Evolutionary conservation across 2,888 invertebrate genomes (phyloP).

Genomic region (Ctena decussata): DNA sequence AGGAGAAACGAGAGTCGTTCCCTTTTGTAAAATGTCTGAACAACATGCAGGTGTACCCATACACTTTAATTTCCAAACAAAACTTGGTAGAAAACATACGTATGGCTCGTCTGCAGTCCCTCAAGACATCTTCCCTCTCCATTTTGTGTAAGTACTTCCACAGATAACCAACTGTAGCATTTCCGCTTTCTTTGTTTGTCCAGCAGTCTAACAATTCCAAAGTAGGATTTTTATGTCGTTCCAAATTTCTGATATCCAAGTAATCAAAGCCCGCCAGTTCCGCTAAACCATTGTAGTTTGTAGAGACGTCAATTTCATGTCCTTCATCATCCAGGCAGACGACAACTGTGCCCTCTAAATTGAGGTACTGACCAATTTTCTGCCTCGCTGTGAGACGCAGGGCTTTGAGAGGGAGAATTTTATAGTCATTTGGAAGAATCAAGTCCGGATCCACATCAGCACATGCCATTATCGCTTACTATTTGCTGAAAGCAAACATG

Average conservation of each 20-base stretch:
- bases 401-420: constrained; percentile 39
- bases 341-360: constrained; percentile 51
- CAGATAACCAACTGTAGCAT: constrained; percentile 53
- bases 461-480: background rate
- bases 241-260: constrained; percentile 57
- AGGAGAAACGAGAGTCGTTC: no score
- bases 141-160: constrained; percentile 53
- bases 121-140: constrained; percentile 60
- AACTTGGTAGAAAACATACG: no score
- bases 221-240: constrained; percentile 42
- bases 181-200: constrained; percentile 24
- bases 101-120: constrained; percentile 55
- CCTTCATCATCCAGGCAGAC: constrained; percentile 15
- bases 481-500: no score
- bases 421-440: constrained; percentile 18
- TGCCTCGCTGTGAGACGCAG: constrained; percentile 36
- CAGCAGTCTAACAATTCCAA: constrained; percentile 53
- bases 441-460: background rate
- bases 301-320: constrained; percentile 42
- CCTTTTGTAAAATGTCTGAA: no score
- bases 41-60: no score
- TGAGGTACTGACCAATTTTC: constrained; percentile 50
- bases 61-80: no score
- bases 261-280: constrained; percentile 63
- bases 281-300: constrained; percentile 60